phyloP scores from a whole-genome alignment of 2,113 vertebrate genomes.

The Notothenia rossii region DNA sequence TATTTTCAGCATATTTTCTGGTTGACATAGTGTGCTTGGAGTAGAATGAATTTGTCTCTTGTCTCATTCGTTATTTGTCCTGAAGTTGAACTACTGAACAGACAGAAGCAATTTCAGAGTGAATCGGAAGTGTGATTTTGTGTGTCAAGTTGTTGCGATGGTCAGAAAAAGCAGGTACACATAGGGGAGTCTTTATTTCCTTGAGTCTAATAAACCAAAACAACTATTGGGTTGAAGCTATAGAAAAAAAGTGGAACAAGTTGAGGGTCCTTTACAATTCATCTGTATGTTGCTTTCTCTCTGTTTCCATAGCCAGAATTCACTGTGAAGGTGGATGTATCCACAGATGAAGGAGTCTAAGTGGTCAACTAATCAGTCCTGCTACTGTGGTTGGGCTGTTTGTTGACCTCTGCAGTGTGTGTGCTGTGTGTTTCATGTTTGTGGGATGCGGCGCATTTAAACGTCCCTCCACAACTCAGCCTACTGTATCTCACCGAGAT shows the following conservation, averaged over 20 bases:
- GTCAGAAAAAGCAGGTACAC: background rate
- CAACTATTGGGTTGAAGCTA: background rate
- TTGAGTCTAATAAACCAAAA: background rate
- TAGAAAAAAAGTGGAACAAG: background rate
- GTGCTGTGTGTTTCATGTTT: conserved; percentile 3
- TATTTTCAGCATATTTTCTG: conserved; percentile 12
- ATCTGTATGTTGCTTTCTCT: background rate
- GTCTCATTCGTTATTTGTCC: background rate
- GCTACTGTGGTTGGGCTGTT: conserved; percentile 3
- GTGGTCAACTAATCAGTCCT: background rate
- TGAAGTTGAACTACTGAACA: background rate
- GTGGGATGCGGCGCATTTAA: conserved; percentile 25
- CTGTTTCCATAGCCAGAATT: background rate
- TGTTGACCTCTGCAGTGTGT: conserved; percentile 1
- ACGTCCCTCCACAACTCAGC: conserved; percentile 18
- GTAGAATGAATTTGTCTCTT: background rate
- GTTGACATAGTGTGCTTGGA: conserved; percentile 1
- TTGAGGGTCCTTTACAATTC: background rate
- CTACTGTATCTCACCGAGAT: conserved; percentile 52
- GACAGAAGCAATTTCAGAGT: background rate
- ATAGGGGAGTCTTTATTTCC: background rate
- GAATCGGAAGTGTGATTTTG: background rate
- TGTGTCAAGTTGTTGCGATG: background rate
- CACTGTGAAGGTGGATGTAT: conserved; percentile 2
- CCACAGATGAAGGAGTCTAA: background rate